Percentiles rank a stretch among this genome's conserved stretches.
Evolutionary conservation across 2,113 vertebrate species (phyloP).

Genomic region (Rousettus leschenaultii): DNA sequence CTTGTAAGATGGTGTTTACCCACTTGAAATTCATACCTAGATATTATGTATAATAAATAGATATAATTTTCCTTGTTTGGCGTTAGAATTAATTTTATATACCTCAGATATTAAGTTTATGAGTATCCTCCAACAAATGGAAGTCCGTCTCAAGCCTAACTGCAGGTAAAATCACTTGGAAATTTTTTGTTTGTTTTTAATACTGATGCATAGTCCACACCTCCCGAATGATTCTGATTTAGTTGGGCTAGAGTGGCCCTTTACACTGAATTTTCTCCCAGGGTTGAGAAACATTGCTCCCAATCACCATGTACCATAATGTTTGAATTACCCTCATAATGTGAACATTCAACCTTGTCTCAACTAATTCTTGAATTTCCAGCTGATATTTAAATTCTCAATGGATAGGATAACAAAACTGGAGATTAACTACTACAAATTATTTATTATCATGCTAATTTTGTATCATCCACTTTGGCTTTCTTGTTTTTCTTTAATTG

Average conservation of each 20-base stretch:
- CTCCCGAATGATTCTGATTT: background rate
- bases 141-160: background rate
- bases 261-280: background rate
- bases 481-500: background rate
- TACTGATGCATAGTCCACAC: background rate
- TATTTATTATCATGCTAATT: background rate
- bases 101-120: background rate
- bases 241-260: accelerated
- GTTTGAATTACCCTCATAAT: background rate
- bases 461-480: background rate
- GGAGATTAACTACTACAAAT: background rate
- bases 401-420: background rate
- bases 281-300: background rate
- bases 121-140: background rate
- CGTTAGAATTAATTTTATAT: background rate
- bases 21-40: background rate
- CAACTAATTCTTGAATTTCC: background rate
- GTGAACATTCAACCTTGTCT: background rate
- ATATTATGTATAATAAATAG: background rate
- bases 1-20: background rate
- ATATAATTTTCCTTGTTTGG: background rate
- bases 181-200: background rate
- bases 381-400: background rate
- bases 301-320: background rate
- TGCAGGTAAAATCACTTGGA: background rate